Conservation (phyloP, 1,140 invertebrate species). For the Armadillidium nasatum region DNA sequence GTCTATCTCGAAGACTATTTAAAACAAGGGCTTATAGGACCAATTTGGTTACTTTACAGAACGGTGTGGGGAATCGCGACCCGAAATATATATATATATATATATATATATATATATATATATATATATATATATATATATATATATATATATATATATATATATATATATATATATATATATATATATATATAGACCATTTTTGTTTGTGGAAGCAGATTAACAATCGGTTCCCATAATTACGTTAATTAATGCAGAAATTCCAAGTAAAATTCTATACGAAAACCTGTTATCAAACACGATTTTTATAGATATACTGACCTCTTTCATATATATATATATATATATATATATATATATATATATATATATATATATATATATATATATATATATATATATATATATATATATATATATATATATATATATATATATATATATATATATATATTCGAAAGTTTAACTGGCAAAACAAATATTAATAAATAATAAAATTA, state of each 20-base stretch:
- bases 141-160: conserved; percentile 21
- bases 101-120: conserved; percentile 24
- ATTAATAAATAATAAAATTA: too few species aligned
- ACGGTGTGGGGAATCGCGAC: too few species aligned
- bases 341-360: conserved; percentile 23
- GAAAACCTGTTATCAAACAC: too few species aligned
- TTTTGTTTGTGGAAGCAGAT: too few species aligned
- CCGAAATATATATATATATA: conserved; percentile 23
- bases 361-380: conserved; percentile 19
- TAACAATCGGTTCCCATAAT: too few species aligned
- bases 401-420: conserved; percentile 20
- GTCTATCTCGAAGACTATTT: too few species aligned
- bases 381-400: conserved; percentile 22
- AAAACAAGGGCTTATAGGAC: too few species aligned
- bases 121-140: conserved; percentile 24
- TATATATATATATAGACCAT: conserved; percentile 12
- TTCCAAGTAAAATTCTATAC: too few species aligned
- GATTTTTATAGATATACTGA: too few species aligned
- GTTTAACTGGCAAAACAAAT: too few species aligned
- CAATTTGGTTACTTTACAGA: too few species aligned
- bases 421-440: conserved; percentile 21
- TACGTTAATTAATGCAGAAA: too few species aligned
- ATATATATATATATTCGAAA: not conserved
- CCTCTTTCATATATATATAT: not conserved
- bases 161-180: conserved; percentile 18